Conservation (phyloP, 2,888 invertebrate genomes). For the Drosophila yooni region DNA sequence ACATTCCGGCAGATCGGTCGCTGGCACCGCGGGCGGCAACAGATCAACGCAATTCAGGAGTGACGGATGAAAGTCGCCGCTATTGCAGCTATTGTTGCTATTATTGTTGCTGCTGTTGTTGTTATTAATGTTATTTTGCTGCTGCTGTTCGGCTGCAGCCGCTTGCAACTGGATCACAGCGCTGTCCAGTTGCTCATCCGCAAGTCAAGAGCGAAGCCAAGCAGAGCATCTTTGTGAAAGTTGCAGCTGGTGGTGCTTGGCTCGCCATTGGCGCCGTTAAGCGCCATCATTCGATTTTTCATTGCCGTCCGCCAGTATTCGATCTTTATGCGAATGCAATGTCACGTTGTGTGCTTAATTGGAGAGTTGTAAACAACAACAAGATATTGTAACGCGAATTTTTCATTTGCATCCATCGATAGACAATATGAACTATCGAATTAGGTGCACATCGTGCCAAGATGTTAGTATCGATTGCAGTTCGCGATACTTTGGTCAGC, state of each 20-base stretch:
- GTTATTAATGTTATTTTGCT: slow-evolving; percentile 18
- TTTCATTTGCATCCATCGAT: slow-evolving; percentile 39
- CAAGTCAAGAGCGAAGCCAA: slow-evolving; percentile 43
- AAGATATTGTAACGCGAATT: slow-evolving; percentile 25
- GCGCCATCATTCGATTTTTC: slow-evolving; percentile 49
- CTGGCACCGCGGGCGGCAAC: slow-evolving; percentile 30
- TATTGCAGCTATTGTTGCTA: slow-evolving; percentile 30
- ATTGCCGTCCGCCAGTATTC: slow-evolving; percentile 19
- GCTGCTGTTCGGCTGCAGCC: slow-evolving; percentile 48
- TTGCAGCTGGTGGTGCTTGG: slow-evolving; percentile 26
- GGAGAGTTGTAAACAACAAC: slow-evolving; percentile 19
- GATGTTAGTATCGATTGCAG: slow-evolving; percentile 7
- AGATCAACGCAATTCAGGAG: slow-evolving; percentile 38
- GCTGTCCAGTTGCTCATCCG: slow-evolving; percentile 54
- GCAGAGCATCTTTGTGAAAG: slow-evolving; percentile 52
- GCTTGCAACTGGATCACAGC: slow-evolving; percentile 58
- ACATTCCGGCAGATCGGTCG: slow-evolving; percentile 27
- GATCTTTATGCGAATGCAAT: neutral
- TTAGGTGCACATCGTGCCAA: neutral
- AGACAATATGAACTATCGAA: neutral
- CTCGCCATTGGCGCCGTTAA: slow-evolving; percentile 34
- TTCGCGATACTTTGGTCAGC: neutral
- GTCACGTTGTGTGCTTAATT: slow-evolving; percentile 32
- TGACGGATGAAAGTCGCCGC: slow-evolving; percentile 35
- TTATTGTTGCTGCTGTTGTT: slow-evolving; percentile 15